Conservation (phyloP, 2,113 vertebrate genomes). For the Thomomys bottae region DNA sequence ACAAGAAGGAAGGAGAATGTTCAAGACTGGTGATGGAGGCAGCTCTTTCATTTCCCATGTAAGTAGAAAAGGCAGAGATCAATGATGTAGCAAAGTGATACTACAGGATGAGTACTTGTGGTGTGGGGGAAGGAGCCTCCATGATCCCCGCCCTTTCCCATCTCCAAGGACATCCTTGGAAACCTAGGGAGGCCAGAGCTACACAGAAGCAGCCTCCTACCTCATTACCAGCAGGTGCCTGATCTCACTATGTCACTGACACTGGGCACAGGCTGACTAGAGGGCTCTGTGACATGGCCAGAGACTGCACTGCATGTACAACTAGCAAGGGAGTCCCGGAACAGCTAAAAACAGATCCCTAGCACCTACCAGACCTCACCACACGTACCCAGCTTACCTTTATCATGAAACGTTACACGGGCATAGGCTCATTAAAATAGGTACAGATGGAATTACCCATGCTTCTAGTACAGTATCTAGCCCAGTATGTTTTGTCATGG, state of each 20-base stretch:
- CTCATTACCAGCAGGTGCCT: not conserved
- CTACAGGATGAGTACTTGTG: not conserved
- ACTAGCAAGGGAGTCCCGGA: not conserved
- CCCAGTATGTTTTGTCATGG: not conserved
- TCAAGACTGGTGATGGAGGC: not conserved
- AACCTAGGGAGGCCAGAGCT: not conserved
- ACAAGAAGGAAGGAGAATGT: no score
- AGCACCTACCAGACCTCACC: not conserved
- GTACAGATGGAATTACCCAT: not conserved
- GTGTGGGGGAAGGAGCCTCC: not conserved
- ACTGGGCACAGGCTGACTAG: not conserved
- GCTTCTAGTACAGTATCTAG: not conserved
- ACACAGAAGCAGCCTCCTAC: not conserved
- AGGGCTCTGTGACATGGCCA: not conserved
- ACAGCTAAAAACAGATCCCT: not conserved
- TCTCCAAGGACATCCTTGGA: not conserved
- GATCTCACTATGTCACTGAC: not conserved
- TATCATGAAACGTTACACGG: not conserved
- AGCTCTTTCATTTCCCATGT: not conserved
- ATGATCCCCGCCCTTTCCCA: not conserved
- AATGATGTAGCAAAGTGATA: constrained; percentile 10
- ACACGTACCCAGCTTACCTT: not conserved
- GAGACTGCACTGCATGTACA: not conserved
- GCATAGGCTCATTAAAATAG: not conserved
- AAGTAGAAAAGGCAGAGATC: not conserved